Evolutionary conservation across 2,113 vertebrate genomes (phyloP).

Genomic region (Tretioscincus oriximinensis): DNA sequence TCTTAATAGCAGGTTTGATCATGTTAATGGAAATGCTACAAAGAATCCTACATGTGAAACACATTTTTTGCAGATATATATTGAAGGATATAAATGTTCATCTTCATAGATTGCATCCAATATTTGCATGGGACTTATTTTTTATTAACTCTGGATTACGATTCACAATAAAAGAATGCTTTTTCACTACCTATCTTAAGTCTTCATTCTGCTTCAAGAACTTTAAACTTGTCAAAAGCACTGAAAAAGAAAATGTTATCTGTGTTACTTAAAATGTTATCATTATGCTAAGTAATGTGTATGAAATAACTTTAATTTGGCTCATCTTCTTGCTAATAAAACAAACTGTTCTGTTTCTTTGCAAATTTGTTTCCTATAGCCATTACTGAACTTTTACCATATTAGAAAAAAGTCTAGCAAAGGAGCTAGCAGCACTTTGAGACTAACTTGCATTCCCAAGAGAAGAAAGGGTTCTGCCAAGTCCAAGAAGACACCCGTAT

Average conservation of each 20-base stretch:
- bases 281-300: not conserved
- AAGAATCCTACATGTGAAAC: not conserved
- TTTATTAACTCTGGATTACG: constrained; percentile 4
- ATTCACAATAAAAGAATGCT: constrained; percentile 26
- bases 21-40: not conserved
- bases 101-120: not conserved
- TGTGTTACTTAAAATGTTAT: constrained; percentile 31
- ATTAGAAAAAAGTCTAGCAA: too few species aligned
- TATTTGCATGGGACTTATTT: not conserved
- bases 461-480: too few species aligned
- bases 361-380: constrained; percentile 2
- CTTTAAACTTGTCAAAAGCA: constrained; percentile 43
- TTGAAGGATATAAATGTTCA: not conserved
- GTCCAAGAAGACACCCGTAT: too few species aligned
- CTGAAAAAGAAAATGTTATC: constrained; percentile 16
- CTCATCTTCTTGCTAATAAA: constrained; percentile 16
- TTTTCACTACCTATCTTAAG: constrained; percentile 9
- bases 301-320: constrained; percentile 18
- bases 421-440: too few species aligned
- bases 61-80: constrained; percentile 17
- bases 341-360: not conserved
- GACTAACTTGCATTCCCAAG: too few species aligned
- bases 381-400: constrained; percentile 1
- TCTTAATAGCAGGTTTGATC: not conserved
- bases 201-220: constrained; percentile 43